Percentiles rank a stretch among this genome's conserved stretches.
These are phyloP conservation scores for Machimus atricapillus DNA, from an alignment of 2,888 invertebrate species.

Conservation along the genomic window DNA sequence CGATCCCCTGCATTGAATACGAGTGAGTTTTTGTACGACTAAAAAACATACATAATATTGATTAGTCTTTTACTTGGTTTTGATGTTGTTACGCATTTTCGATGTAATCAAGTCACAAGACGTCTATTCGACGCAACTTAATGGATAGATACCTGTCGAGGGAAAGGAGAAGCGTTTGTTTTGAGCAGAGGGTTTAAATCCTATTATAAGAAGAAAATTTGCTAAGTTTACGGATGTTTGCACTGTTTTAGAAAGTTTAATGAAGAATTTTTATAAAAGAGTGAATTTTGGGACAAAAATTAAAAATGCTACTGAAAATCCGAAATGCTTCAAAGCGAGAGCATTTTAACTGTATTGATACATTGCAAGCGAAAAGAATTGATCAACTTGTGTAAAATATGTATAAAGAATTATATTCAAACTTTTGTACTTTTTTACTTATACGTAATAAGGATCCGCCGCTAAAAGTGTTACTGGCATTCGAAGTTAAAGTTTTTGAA, in stretches of 20 bases:
- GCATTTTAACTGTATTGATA: background rate
- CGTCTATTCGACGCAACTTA: background rate
- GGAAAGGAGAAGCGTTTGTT: background rate
- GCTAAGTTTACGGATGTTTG: conserved; percentile 25
- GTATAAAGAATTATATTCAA: background rate
- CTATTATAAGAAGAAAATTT: conserved; percentile 9
- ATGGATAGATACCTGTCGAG: background rate
- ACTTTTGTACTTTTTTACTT: conserved; percentile 23
- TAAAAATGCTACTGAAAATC: background rate
- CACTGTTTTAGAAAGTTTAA: conserved; percentile 22
- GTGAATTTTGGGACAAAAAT: background rate
- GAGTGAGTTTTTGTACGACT: background rate
- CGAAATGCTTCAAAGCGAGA: background rate
- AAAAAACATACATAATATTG: background rate
- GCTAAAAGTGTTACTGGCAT: background rate
- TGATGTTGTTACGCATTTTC: conserved; percentile 24
- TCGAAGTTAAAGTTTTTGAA: conserved; percentile 5
- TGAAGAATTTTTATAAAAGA: conserved; percentile 12
- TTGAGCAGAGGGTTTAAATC: background rate
- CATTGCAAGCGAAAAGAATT: background rate
- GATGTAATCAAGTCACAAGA: background rate
- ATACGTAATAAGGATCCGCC: background rate
- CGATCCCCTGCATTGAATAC: background rate
- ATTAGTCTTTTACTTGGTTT: conserved; percentile 14
- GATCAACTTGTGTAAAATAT: background rate